Percentiles rank a stretch among this genome's conserved stretches.
Evolutionary conservation across 2,113 vertebrate genomes (phyloP).

Genomic region (Etheostoma spectabile): DNA sequence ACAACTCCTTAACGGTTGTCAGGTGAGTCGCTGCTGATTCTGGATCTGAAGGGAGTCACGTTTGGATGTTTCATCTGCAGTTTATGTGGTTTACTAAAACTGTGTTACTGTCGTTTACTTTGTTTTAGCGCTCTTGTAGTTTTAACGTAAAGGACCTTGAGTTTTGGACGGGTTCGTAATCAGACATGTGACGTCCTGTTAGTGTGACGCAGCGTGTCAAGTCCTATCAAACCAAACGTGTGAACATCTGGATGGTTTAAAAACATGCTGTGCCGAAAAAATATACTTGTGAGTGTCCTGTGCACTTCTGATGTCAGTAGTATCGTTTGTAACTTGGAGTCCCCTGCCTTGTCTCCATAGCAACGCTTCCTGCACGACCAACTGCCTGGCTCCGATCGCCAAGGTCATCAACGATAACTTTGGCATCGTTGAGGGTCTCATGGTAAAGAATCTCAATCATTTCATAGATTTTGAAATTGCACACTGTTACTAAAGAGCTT

Average conservation of each 20-base stretch:
- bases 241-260: conserved; percentile 3
- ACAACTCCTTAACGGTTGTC: conserved; percentile 92
- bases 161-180: background rate
- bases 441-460: conserved; percentile 82
- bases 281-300: background rate
- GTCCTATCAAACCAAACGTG: background rate
- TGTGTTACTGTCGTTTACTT: background rate
- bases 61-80: too few species aligned
- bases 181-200: background rate
- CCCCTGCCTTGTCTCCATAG: conserved; percentile 68
- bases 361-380: conserved; percentile 95
- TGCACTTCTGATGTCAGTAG: background rate
- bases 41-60: background rate
- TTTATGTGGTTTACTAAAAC: too few species aligned
- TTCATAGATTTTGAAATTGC: conserved; percentile 27
- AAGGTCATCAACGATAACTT: conserved; percentile 95
- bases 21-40: conserved; percentile 81
- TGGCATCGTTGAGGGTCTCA: conserved; percentile 91
- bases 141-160: background rate
- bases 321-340: background rate
- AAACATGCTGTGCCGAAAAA: background rate
- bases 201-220: background rate
- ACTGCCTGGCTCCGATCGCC: conserved; percentile 93
- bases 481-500: background rate
- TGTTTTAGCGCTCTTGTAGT: background rate